Percentiles rank a stretch among this genome's conserved stretches.
Conservation (phyloP, 2,888 invertebrate species). For the Drosophila mimetica region DNA sequence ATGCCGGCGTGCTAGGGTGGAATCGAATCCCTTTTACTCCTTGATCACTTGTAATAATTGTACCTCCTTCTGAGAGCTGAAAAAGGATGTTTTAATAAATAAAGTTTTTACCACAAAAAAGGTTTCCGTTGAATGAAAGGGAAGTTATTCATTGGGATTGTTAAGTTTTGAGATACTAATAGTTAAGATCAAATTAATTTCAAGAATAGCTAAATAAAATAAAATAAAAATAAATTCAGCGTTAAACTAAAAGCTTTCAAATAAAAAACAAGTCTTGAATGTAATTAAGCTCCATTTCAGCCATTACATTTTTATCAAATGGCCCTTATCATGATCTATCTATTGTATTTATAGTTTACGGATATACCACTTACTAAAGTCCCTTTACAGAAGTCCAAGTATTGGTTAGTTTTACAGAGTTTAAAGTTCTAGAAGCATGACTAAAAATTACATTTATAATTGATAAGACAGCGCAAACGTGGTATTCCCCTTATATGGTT, state of each 20-base stretch:
- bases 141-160: too few relatives aligned
- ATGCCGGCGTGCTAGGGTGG: constrained; percentile 73
- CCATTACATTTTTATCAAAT: not conserved
- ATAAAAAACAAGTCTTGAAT: not conserved
- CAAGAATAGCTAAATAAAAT: too few relatives aligned
- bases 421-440: too few relatives aligned
- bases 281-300: not conserved
- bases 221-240: too few relatives aligned
- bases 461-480: not conserved
- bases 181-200: too few relatives aligned
- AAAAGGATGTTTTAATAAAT: not conserved
- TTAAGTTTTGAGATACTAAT: too few relatives aligned
- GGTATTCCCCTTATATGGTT: constrained; percentile 2
- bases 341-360: too few relatives aligned
- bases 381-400: not conserved
- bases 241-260: too few relatives aligned
- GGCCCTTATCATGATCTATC: too few relatives aligned
- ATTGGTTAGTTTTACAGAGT: not conserved
- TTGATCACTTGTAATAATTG: not conserved
- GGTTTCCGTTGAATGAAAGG: too few relatives aligned
- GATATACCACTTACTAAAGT: not conserved
- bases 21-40: not conserved
- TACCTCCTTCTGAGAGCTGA: not conserved
- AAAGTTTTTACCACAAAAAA: not conserved
- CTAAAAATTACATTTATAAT: not conserved